phyloP scores from a whole-genome alignment of 2,113 vertebrate genomes.

The Actinemys pallida region DNA sequence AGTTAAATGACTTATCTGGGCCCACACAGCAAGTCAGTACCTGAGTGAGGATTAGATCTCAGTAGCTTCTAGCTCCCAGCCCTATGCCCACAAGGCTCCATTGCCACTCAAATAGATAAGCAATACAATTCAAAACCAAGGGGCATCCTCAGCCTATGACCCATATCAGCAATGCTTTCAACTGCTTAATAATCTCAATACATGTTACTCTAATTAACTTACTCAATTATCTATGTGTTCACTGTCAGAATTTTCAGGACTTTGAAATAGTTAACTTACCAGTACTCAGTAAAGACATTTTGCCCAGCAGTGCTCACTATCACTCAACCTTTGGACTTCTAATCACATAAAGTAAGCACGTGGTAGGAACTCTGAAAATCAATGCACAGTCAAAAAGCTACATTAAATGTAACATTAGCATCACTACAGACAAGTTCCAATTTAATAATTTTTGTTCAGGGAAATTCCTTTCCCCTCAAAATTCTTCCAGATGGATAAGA shows the following conservation, averaged over 20 bases:
- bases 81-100: not conserved
- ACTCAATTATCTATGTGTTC: not conserved
- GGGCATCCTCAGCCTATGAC: not conserved
- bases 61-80: not conserved
- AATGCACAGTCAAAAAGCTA: not conserved
- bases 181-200: not conserved
- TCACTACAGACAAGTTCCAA: not conserved
- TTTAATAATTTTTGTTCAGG: not conserved
- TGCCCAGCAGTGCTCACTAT: not conserved
- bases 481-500: not conserved
- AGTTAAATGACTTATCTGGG: not conserved
- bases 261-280: not conserved
- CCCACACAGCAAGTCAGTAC: not conserved
- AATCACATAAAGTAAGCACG: not conserved
- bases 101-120: not conserved
- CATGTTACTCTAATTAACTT: not conserved
- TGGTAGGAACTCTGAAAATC: not conserved
- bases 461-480: not conserved
- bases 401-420: fast-evolving
- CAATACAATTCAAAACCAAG: not conserved
- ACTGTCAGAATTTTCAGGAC: not conserved
- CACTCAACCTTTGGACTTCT: constrained; percentile 22
- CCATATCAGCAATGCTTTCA: not conserved
- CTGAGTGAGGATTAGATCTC: not conserved
- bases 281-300: not conserved